A percentile compares a stretch with the other conserved stretches of the same genome.
Conservation (phyloP, 2,113 vertebrate species). For the Campylorhamphus procurvoides region DNA sequence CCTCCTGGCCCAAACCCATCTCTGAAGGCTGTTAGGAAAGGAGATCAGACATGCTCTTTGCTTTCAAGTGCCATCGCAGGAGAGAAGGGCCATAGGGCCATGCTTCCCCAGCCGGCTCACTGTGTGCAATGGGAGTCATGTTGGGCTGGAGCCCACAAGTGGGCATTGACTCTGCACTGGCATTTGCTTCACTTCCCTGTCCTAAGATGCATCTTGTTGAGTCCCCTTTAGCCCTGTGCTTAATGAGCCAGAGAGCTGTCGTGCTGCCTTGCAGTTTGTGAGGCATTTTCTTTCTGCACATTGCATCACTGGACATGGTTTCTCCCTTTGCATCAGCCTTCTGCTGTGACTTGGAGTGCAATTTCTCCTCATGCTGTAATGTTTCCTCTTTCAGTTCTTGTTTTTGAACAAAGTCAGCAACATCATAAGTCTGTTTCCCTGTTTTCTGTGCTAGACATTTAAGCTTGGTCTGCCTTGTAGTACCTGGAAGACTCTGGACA, state of each 20-base stretch:
- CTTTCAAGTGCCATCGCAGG: neutral
- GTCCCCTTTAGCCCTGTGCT: neutral
- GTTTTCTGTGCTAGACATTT: neutral
- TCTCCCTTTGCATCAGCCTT: neutral
- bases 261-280: neutral
- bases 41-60: neutral
- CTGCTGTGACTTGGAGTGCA: neutral
- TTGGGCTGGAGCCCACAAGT: neutral
- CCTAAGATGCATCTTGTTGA: neutral
- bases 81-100: accelerated
- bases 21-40: neutral
- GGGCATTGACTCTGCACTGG: neutral
- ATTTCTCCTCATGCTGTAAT: neutral
- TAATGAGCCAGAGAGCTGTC: neutral
- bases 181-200: accelerated
- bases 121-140: accelerated
- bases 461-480: neutral
- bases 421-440: neutral
- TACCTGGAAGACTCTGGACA: neutral
- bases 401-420: neutral
- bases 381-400: neutral
- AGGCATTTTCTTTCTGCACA: neutral
- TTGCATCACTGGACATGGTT: neutral
- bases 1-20: neutral
- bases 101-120: neutral